phyloP scores from a whole-genome alignment of 2,888 invertebrate genomes.

The Chrysolina americana region DNA sequence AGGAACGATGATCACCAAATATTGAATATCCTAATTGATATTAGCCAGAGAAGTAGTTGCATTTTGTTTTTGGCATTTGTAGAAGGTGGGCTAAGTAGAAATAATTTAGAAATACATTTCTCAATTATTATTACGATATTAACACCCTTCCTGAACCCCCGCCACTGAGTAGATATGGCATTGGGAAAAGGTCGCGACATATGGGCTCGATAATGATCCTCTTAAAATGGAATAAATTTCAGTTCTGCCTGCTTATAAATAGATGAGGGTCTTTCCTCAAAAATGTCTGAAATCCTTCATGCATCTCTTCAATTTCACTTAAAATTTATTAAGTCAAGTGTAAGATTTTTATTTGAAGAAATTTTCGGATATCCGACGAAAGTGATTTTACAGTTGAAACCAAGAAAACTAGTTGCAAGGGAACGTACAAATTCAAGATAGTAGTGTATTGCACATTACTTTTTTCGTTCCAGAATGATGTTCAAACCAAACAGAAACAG shows the following conservation, averaged over 20 bases:
- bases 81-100: not conserved
- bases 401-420: no score
- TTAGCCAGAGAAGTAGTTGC: no score
- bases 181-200: constrained; percentile 49
- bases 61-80: no score
- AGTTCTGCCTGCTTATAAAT: constrained; percentile 48
- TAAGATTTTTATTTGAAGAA: not conserved
- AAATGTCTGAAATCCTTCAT: not conserved
- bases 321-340: not conserved
- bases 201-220: constrained; percentile 60
- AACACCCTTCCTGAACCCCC: not conserved
- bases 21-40: no score
- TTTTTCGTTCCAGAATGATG: no score
- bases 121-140: not conserved
- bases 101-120: no score
- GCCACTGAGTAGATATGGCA: constrained; percentile 1
- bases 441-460: no score
- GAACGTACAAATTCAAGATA: no score
- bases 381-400: not conserved
- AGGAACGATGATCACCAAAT: no score
- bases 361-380: not conserved
- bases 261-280: constrained; percentile 36
- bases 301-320: constrained; percentile 10
- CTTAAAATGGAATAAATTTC: constrained; percentile 58
- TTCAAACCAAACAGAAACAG: no score